Evolutionary conservation across 2,888 invertebrate species (phyloP).

Genomic region (Sinohyriopsis cumingii): DNA sequence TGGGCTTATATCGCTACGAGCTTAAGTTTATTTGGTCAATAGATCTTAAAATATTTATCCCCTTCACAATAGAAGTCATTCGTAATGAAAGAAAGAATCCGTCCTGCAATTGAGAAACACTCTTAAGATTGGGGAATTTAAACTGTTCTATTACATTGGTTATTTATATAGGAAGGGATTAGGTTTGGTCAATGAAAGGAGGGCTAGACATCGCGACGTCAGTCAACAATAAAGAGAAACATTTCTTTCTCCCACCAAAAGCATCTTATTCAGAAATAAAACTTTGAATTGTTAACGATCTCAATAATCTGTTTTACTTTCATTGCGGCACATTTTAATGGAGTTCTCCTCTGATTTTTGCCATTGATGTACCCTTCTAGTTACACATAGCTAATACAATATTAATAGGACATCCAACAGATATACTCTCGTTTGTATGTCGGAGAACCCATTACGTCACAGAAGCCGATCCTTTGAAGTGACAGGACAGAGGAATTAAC

Average conservation of each 20-base stretch:
- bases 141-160: slow-evolving; percentile 39
- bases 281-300: slow-evolving; percentile 22
- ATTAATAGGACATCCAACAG: no score
- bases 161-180: slow-evolving; percentile 55
- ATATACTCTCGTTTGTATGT: no score
- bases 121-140: slow-evolving; percentile 18
- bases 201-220: slow-evolving; percentile 52
- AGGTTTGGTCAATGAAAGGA: slow-evolving; percentile 29
- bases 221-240: slow-evolving; percentile 30
- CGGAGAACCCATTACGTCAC: no score
- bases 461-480: no score
- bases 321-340: slow-evolving; percentile 35
- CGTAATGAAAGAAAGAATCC: slow-evolving; percentile 1
- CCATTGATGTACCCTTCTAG: slow-evolving; percentile 15
- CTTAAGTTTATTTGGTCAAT: background rate
- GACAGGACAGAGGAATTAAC: no score
- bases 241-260: slow-evolving; percentile 25
- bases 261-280: slow-evolving; percentile 31
- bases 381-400: slow-evolving; percentile 16
- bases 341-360: slow-evolving; percentile 25
- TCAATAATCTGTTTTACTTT: slow-evolving; percentile 37
- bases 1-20: background rate
- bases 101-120: background rate
- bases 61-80: background rate
- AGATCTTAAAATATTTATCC: slow-evolving; percentile 1